A percentile compares a stretch with the other conserved stretches of the same genome.
Evolutionary conservation across 1,140 invertebrate species (phyloP).

Genomic region (Wasmannia auropunctata): DNA sequence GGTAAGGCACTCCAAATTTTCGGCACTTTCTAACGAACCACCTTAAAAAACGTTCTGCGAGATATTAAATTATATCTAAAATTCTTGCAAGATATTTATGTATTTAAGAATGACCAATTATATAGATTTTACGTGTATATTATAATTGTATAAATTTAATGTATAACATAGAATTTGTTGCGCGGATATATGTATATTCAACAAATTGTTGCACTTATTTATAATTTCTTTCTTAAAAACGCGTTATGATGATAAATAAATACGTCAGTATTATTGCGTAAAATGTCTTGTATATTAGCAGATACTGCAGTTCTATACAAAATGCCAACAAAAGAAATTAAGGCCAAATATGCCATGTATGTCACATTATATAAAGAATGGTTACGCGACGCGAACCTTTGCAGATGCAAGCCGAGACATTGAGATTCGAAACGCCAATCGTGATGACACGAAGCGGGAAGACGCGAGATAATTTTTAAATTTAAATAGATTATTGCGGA

Average conservation of each 20-base stretch:
- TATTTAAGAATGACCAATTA: background rate
- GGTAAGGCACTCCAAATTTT: no score
- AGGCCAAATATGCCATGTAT: background rate
- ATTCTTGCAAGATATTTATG: background rate
- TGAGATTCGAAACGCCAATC: background rate
- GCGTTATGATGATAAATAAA: background rate
- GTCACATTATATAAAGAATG: background rate
- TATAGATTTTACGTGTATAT: no score
- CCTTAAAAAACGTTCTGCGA: background rate
- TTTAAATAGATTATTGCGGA: background rate
- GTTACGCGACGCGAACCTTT: background rate
- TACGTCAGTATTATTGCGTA: background rate
- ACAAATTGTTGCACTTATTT: background rate
- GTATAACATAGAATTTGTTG: no score
- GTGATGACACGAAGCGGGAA: background rate
- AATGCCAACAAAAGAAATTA: background rate
- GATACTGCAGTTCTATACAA: background rate
- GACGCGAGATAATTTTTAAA: background rate
- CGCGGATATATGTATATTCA: background rate
- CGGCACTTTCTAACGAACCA: no score
- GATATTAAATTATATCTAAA: background rate
- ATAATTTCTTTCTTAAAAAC: background rate
- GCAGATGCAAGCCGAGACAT: background rate
- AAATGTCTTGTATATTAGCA: background rate
- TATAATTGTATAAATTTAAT: background rate